A percentile compares a stretch with the other conserved stretches of the same genome.
Evolutionary conservation across 2,888 invertebrate genomes (phyloP).

Genomic region (Hedya salicella): DNA sequence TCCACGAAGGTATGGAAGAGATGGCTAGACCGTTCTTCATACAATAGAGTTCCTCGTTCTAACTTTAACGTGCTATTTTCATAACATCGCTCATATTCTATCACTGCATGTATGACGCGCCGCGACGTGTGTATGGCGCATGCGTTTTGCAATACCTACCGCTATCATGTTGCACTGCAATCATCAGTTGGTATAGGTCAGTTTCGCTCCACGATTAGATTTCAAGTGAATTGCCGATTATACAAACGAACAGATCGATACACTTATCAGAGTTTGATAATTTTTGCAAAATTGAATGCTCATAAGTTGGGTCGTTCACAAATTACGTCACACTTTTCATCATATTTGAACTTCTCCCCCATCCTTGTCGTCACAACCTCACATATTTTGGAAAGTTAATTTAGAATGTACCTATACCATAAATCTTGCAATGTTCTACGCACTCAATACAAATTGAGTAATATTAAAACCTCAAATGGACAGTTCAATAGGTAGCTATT

Average conservation of each 20-base stretch:
- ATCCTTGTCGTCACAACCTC: no score
- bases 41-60: not conserved
- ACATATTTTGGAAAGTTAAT: no score
- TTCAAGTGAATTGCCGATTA: slow-evolving; percentile 53
- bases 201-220: slow-evolving; percentile 75
- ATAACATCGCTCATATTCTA: slow-evolving; percentile 13
- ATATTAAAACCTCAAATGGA: no score
- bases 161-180: slow-evolving; percentile 60
- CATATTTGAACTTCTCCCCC: no score
- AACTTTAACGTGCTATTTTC: slow-evolving; percentile 21
- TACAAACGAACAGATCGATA: slow-evolving; percentile 21
- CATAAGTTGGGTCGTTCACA: no score
- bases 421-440: no score
- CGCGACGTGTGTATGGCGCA: slow-evolving; percentile 58
- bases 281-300: not conserved
- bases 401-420: no score
- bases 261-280: slow-evolving; percentile 6
- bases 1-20: not conserved
- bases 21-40: not conserved
- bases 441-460: no score
- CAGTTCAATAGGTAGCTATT: no score
- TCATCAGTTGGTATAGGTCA: slow-evolving; percentile 77
- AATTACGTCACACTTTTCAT: no score
- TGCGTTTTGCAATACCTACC: slow-evolving; percentile 65
- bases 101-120: not conserved